phyloP scores from a whole-genome alignment of 2,113 vertebrate genomes.

The Labeo catla region DNA sequence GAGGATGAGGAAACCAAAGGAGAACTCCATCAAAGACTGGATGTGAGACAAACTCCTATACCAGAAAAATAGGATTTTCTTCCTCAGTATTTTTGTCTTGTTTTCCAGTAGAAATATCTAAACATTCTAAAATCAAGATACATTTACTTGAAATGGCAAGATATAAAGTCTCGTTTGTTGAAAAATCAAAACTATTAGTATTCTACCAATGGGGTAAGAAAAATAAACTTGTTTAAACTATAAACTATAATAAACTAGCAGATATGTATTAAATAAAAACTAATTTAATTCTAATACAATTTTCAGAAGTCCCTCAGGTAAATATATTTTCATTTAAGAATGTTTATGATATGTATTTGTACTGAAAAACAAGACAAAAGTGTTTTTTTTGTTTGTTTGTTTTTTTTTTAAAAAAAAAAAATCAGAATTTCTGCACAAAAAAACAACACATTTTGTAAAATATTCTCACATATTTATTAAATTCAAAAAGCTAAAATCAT shows the following conservation, averaged over 20 bases:
- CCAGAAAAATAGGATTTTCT: not conserved
- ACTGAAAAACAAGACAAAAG: too few relatives aligned
- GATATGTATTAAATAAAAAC: not conserved
- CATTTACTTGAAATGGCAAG: not conserved
- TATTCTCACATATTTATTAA: not conserved
- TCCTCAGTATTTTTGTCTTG: not conserved
- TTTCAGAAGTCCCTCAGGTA: not conserved
- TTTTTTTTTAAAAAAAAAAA: too few relatives aligned
- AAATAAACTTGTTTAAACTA: too few relatives aligned
- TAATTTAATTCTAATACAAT: not conserved
- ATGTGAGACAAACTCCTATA: constrained; percentile 75
- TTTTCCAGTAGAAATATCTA: not conserved
- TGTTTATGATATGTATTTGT: not conserved
- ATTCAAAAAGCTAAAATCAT: not conserved
- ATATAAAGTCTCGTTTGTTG: not conserved
- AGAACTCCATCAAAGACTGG: constrained; percentile 87
- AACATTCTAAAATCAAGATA: constrained; percentile 1
- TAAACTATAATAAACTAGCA: too few relatives aligned
- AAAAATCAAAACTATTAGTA: not conserved
- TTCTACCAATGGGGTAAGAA: not conserved
- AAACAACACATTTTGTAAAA: not conserved
- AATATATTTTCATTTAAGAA: not conserved
- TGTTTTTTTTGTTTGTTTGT: too few relatives aligned
- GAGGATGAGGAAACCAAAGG: constrained; percentile 88
- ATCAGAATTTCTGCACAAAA: not conserved